Conservation (phyloP, 2,113 vertebrate species). For the Accipiter cooperii region DNA sequence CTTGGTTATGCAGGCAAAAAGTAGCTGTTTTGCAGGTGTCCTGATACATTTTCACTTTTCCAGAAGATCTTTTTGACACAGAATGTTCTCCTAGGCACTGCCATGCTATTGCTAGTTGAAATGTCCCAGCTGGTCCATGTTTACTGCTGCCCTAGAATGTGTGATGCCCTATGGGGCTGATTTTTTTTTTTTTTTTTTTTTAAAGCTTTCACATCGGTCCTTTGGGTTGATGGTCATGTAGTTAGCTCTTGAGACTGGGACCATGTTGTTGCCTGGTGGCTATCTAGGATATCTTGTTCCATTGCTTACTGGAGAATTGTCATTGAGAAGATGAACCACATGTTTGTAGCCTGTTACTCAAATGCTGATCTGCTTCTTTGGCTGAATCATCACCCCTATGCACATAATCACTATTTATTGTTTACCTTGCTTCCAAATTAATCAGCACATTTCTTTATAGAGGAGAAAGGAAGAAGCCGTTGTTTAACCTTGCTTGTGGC, state of each 20-base stretch:
- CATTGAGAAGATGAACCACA: constrained; percentile 19
- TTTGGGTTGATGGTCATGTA: not conserved
- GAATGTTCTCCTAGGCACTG: not conserved
- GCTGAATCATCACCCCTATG: constrained; percentile 49
- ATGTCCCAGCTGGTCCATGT: constrained; percentile 5
- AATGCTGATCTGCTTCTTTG: constrained; percentile 21
- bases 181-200: not conserved
- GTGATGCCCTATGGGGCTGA: not conserved
- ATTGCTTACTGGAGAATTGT: not conserved
- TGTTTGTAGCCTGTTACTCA: constrained; percentile 34
- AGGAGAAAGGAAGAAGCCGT: constrained; percentile 17
- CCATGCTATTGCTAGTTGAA: not conserved
- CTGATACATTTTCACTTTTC: not conserved
- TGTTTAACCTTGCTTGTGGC: constrained; percentile 26
- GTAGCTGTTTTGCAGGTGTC: constrained; percentile 35
- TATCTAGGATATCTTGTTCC: not conserved
- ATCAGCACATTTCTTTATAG: not conserved
- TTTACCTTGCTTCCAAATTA: constrained; percentile 51
- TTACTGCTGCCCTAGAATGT: not conserved
- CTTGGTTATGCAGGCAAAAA: not conserved
- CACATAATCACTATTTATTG: constrained; percentile 49
- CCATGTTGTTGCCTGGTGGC: not conserved
- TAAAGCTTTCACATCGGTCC: not conserved
- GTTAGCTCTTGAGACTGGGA: not conserved
- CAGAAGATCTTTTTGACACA: constrained; percentile 17